Evolutionary conservation across 2,113 vertebrate species (phyloP).

Genomic region (Cricetomys ansorgei): DNA sequence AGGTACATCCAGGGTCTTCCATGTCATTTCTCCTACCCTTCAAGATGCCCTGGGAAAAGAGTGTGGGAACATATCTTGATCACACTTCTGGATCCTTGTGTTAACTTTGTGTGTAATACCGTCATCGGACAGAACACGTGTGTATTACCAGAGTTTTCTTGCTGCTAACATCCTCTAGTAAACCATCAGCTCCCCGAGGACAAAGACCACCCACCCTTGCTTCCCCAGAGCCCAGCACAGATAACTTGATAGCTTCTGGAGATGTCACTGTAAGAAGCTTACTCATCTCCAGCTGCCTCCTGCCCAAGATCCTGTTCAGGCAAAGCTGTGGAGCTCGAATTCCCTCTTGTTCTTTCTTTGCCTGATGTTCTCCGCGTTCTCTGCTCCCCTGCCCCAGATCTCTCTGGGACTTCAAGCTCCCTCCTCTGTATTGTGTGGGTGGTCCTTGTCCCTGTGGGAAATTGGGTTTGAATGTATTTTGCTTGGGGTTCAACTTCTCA

Average conservation of each 20-base stretch:
- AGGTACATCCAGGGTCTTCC: background rate
- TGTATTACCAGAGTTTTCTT: background rate
- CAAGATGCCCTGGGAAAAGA: background rate
- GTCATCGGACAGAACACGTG: background rate
- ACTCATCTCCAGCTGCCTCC: fast-evolving
- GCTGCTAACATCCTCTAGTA: too few species aligned
- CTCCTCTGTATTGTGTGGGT: background rate
- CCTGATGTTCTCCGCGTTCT: background rate
- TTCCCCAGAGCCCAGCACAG: background rate
- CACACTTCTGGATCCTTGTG: background rate
- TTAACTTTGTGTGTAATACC: background rate
- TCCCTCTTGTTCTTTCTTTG: background rate
- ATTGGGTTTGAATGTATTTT: background rate
- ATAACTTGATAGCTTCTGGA: background rate
- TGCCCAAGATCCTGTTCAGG: too few species aligned
- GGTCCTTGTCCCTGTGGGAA: background rate
- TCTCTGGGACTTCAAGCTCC: too few species aligned
- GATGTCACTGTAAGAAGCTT: background rate
- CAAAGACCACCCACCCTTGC: background rate
- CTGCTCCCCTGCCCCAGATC: background rate
- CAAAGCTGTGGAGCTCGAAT: background rate
- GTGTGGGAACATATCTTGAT: background rate
- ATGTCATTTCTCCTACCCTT: background rate
- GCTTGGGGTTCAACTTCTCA: background rate
- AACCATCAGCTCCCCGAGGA: background rate